phyloP scores from a whole-genome alignment of 2,888 invertebrate species.

The Entomobrya multifasciata region DNA sequence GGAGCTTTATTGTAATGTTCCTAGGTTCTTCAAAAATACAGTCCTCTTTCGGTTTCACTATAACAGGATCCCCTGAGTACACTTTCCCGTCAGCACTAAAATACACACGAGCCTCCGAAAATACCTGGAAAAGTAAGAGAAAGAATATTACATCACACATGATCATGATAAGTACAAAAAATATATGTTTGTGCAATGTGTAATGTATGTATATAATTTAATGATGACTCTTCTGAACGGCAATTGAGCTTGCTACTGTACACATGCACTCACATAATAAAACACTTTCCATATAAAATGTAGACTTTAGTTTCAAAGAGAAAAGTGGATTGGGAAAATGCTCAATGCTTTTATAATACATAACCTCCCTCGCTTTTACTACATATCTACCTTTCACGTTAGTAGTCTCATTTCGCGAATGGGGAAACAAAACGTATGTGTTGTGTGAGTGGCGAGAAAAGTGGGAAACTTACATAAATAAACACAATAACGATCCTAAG shows the following conservation, averaged over 20 bases:
- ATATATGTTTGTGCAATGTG: not conserved
- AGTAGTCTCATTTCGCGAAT: too few species aligned
- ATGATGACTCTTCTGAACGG: slow-evolving; percentile 10
- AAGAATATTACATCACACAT: slow-evolving; percentile 29
- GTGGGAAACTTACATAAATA: slow-evolving; percentile 30
- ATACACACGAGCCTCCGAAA: slow-evolving; percentile 89
- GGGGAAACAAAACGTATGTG: not conserved
- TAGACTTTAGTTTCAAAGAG: not conserved
- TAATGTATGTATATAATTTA: slow-evolving; percentile 14
- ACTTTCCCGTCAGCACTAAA: slow-evolving; percentile 91
- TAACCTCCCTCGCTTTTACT: too few species aligned
- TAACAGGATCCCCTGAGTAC: slow-evolving; percentile 89
- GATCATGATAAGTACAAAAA: not conserved
- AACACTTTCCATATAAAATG: not conserved
- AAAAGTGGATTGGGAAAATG: not conserved
- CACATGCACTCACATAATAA: not conserved
- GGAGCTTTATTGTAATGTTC: slow-evolving; percentile 90
- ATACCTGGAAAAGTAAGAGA: slow-evolving; percentile 86
- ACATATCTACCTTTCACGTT: too few species aligned
- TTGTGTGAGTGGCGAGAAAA: not conserved
- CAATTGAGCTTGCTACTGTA: slow-evolving; percentile 8
- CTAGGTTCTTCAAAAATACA: slow-evolving; percentile 89
- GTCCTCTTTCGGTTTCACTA: slow-evolving; percentile 87
- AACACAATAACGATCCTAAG: slow-evolving; percentile 14
- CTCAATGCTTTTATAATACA: too few species aligned